phyloP scores from a whole-genome alignment of 1,140 invertebrate species.

The Drosophila fuyamai region DNA sequence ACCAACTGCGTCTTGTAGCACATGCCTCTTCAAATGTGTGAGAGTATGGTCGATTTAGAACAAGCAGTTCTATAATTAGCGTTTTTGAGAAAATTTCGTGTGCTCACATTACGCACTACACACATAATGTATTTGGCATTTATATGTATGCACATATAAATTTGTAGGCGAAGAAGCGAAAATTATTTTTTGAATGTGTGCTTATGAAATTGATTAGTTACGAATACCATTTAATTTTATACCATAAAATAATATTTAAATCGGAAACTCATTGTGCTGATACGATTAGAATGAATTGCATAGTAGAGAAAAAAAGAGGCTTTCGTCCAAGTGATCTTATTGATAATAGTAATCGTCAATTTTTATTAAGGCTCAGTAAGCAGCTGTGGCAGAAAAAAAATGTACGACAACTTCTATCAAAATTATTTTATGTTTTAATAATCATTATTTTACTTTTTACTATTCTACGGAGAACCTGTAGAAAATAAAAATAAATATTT shows the following conservation, averaged over 20 bases:
- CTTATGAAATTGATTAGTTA: background rate
- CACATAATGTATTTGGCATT: background rate
- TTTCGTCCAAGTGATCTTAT: constrained; percentile 93
- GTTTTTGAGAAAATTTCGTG: constrained; percentile 17
- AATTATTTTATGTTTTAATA: constrained; percentile 1
- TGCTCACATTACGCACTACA: constrained; percentile 12
- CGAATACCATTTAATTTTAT: background rate
- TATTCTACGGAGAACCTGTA: too few species aligned
- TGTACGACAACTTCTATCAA: constrained; percentile 45
- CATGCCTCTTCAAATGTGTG: background rate
- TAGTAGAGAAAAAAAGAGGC: constrained; percentile 87
- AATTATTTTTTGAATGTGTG: background rate
- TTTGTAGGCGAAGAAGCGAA: constrained; percentile 1
- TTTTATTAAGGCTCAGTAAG: constrained; percentile 90
- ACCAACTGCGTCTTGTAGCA: background rate
- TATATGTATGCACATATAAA: background rate
- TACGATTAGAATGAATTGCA: constrained; percentile 42
- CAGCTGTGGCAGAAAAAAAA: constrained; percentile 77
- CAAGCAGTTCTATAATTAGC: constrained; percentile 34
- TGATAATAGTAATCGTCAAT: constrained; percentile 91
- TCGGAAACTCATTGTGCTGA: background rate
- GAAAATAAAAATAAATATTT: too few species aligned
- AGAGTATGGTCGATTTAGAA: background rate
- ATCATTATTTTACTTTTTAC: background rate
- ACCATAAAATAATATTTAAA: background rate